Conservation (phyloP, 2,797 vertebrate genomes). For the Ctenochaetus hawaiiensis region DNA sequence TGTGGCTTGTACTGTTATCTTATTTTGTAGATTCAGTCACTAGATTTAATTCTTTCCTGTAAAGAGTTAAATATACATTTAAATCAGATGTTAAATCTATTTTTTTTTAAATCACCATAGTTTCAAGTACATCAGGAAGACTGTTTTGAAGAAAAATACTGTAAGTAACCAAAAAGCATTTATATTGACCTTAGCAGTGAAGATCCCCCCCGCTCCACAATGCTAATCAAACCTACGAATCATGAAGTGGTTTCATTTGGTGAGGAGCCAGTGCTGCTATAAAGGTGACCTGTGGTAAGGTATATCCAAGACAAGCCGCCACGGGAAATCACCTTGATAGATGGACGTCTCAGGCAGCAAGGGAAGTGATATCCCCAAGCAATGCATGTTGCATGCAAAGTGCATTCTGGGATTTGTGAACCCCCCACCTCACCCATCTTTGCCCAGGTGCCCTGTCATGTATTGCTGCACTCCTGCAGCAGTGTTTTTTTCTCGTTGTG, state of each 20-base stretch:
- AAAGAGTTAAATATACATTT: background rate
- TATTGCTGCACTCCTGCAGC: conserved; percentile 49
- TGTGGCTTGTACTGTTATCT: background rate
- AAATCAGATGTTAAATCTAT: background rate
- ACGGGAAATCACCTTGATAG: conserved; percentile 74
- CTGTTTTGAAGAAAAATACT: too few relatives aligned
- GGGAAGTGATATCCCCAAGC: conserved; percentile 53
- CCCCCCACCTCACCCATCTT: conserved; percentile 25
- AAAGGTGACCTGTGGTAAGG: conserved; percentile 62
- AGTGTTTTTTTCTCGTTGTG: conserved; percentile 56
- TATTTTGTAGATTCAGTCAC: background rate
- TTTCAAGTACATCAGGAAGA: background rate
- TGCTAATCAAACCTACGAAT: conserved; percentile 65
- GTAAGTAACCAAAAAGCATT: too few relatives aligned
- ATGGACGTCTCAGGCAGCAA: conserved; percentile 58
- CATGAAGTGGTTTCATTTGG: conserved; percentile 66
- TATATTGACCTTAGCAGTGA: background rate
- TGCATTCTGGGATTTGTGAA: conserved; percentile 57
- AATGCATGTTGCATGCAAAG: conserved; percentile 45
- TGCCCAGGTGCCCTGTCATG: conserved; percentile 70
- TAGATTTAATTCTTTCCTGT: background rate
- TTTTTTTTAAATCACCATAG: background rate
- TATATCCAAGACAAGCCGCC: conserved; percentile 55
- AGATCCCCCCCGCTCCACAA: conserved; percentile 17
- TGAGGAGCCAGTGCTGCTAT: conserved; percentile 27